These are phyloP conservation scores for Dioctria linearis DNA, from an alignment of 2,888 invertebrate species.

Conservation along the genomic window DNA sequence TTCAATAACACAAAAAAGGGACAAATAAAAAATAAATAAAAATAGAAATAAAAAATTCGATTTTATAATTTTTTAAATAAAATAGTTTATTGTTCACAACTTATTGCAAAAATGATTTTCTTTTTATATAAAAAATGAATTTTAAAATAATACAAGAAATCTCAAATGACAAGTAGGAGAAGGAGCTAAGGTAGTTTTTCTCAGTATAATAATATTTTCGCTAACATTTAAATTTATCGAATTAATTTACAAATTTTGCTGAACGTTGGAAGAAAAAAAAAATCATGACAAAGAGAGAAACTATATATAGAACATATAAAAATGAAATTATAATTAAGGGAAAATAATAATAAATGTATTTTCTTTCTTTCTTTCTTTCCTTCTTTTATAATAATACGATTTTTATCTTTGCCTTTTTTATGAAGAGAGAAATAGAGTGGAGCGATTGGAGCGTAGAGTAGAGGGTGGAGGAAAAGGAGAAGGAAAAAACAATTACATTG, in stretches of 20 bases:
- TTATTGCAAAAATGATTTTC: conserved; percentile 58
- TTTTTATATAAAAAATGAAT: conserved; percentile 57
- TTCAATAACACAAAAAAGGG: background rate
- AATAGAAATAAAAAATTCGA: conserved; percentile 39
- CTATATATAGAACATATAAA: background rate
- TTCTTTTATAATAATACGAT: conserved; percentile 29
- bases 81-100: conserved; percentile 60
- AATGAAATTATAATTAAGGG: conserved; percentile 30
- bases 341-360: conserved; percentile 34
- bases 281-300: conserved; percentile 42
- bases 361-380: conserved; percentile 8
- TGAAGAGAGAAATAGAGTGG: background rate
- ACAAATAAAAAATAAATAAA: conserved; percentile 14
- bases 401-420: conserved; percentile 15
- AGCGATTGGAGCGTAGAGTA: too few relatives aligned
- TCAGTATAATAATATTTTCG: conserved; percentile 50
- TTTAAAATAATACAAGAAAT: conserved; percentile 56
- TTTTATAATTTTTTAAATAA: conserved; percentile 58
- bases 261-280: conserved; percentile 44
- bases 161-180: conserved; percentile 56
- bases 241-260: conserved; percentile 46
- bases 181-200: background rate
- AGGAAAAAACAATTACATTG: conserved; percentile 40
- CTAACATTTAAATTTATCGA: conserved; percentile 53
- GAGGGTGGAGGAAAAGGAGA: background rate